Evolutionary conservation across 2,888 invertebrate genomes (phyloP).

Genomic region (Scaptomyza parva): DNA sequence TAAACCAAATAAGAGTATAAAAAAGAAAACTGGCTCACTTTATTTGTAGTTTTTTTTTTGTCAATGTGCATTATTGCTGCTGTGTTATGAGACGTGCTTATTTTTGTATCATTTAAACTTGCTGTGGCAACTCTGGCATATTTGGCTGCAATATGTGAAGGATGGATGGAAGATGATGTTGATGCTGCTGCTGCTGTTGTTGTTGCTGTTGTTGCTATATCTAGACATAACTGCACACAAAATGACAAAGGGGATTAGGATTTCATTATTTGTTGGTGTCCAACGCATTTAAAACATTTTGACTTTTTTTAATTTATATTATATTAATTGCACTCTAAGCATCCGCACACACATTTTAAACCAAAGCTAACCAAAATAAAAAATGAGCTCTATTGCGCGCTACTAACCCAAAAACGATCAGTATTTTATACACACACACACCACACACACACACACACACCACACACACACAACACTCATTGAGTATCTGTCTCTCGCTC

Average conservation of each 20-base stretch:
- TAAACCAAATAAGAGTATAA: constrained; percentile 8
- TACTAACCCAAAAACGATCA: constrained; percentile 59
- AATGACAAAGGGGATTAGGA: constrained; percentile 3
- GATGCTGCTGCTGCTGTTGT: constrained; percentile 51
- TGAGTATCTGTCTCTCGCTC: constrained; percentile 26
- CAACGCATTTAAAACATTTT: constrained; percentile 1
- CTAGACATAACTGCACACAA: constrained; percentile 33
- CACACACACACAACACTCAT: constrained; percentile 3
- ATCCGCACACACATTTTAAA: constrained; percentile 24
- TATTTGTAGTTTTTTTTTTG: constrained; percentile 51
- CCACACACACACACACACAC: constrained; percentile 1
- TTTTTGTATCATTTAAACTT: constrained; percentile 21
- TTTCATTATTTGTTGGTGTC: neutral
- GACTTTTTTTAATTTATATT: neutral
- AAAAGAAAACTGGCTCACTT: constrained; percentile 29
- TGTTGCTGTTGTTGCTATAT: constrained; percentile 59
- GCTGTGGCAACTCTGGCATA: constrained; percentile 29
- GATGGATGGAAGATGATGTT: no score
- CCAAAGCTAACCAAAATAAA: constrained; percentile 47
- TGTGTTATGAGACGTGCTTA: constrained; percentile 42
- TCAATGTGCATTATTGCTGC: constrained; percentile 53
- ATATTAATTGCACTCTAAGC: constrained; percentile 34
- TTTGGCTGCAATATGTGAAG: constrained; percentile 56
- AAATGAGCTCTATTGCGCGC: constrained; percentile 63
- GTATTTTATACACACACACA: constrained; percentile 12